phyloP scores from a whole-genome alignment of 1,140 invertebrate species.

The Cotesia vestalis region DNA sequence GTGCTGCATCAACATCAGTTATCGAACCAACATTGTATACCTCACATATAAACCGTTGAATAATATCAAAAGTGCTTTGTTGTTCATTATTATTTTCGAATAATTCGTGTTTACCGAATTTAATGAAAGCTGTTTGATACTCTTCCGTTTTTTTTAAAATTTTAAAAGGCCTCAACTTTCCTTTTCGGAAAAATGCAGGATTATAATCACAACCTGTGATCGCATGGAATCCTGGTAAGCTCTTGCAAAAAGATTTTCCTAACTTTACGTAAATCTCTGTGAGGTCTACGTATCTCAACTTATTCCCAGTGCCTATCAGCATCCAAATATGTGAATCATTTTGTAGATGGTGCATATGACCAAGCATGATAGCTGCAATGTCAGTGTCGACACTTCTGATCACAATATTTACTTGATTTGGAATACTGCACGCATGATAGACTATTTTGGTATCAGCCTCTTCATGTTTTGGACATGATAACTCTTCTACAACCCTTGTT shows the following conservation, averaged over 20 bases:
- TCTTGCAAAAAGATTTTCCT: slow-evolving; percentile 43
- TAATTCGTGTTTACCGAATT: slow-evolving; percentile 16
- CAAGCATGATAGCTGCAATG: slow-evolving; percentile 42
- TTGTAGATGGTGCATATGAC: slow-evolving; percentile 35
- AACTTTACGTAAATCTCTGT: slow-evolving; percentile 47
- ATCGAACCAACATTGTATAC: slow-evolving; percentile 25
- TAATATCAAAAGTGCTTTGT: slow-evolving; percentile 1
- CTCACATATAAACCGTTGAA: slow-evolving; percentile 36
- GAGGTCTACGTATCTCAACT: slow-evolving; percentile 44
- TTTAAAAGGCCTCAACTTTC: slow-evolving; percentile 46
- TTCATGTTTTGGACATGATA: slow-evolving; percentile 41
- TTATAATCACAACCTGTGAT: slow-evolving; percentile 61
- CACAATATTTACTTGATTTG: slow-evolving; percentile 36
- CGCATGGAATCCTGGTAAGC: slow-evolving; percentile 56
- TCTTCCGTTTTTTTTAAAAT: slow-evolving; percentile 37
- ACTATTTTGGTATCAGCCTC: slow-evolving; percentile 51
- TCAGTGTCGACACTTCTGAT: slow-evolving; percentile 43
- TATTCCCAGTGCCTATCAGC: slow-evolving; percentile 44
- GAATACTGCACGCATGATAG: slow-evolving; percentile 44
- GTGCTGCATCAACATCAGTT: slow-evolving; percentile 27
- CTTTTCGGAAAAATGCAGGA: slow-evolving; percentile 51
- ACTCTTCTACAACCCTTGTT: slow-evolving; percentile 29
- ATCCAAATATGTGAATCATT: slow-evolving; percentile 40
- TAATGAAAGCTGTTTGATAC: slow-evolving; percentile 40
- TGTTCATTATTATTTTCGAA: neutral